Conservation (phyloP, 1,140 invertebrate genomes). For the Steinernema feltiae region DNA sequence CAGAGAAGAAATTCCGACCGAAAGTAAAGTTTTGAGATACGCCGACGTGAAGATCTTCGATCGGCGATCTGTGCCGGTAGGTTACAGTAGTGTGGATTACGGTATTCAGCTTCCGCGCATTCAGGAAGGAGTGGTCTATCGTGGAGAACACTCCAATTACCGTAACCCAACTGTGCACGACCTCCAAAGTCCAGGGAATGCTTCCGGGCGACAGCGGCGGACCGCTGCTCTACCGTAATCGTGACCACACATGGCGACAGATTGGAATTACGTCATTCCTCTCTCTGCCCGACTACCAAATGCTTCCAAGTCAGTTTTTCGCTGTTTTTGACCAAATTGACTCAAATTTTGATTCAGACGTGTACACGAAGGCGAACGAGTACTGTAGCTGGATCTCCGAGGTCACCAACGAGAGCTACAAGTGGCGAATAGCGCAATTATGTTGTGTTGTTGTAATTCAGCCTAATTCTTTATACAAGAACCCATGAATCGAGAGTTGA, state of each 20-base stretch:
- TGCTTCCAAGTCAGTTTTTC: not conserved
- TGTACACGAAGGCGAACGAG: not conserved
- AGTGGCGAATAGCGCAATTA: no score
- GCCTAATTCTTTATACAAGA: not conserved
- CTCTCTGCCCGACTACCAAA: not conserved
- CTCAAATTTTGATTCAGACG: not conserved
- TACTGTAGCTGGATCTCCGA: not conserved
- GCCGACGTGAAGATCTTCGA: not conserved
- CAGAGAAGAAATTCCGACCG: not conserved
- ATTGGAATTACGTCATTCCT: not conserved
- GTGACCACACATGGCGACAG: not conserved
- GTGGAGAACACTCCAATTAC: not conserved
- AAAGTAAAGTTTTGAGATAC: not conserved
- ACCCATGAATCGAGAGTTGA: slow-evolving; percentile 18
- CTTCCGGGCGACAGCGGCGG: not conserved
- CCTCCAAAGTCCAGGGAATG: not conserved
- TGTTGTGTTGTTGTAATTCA: not conserved
- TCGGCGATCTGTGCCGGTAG: no score
- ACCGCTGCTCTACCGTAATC: not conserved
- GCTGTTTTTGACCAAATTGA: not conserved
- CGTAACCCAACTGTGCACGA: not conserved
- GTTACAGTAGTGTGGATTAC: not conserved
- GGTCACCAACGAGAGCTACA: not conserved
- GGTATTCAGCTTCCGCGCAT: not conserved
- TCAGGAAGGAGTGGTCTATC: not conserved